Base-by-base conservation (phyloP, 1,140 invertebrate species). In the Drosophila hydei region DNA sequence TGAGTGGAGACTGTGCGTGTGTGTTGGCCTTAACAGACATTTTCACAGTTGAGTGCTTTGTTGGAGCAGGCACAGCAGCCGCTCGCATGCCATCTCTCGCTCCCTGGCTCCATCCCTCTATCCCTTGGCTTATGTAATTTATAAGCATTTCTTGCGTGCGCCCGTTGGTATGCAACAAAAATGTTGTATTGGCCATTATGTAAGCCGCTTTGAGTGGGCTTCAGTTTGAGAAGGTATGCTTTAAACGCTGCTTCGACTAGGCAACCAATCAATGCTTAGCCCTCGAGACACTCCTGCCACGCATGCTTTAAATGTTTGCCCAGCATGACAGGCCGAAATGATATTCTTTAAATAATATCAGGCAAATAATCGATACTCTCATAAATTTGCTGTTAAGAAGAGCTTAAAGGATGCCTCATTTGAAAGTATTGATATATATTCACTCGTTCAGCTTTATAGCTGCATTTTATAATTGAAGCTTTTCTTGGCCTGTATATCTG, bases 1-100 rank as follows among this genome's bases (percentile, higher is more conserved):
- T 72, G 67, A 75, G 51, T 89, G 75, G 45, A 74, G 19, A 55
- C 52, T 62, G 56, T 55, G 27, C 23, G 74, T 75, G 77, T 72
- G 70, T 81, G 80, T 80, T 75, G 69, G 84, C 83, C 79, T 89
- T 83, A 83, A 79, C 83, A 88, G 84, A 89, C 79, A 89, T 88
- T 89, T 88, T 88, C 84, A 88, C 79, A 89, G 83, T 89, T 79
- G 83, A 88, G 83, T 89, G 83, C 79, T 79, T 88, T 87, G 75
- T 80, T 87, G 42, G 36, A 40, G 50, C 45, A 76, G 75, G 77
- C 77, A 40, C 67, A 79, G 72, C 80, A 43, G 63, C 71, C 12
- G 25, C 48, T 40, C 51, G 25, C 33, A 23, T 11, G 23, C 4
- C 30, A 36, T 42, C 16, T 33, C 27, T 9, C 11, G 19, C 25